Base-by-base conservation (phyloP, 2,797 vertebrate species). In the Intellagama lesueurii region DNA sequence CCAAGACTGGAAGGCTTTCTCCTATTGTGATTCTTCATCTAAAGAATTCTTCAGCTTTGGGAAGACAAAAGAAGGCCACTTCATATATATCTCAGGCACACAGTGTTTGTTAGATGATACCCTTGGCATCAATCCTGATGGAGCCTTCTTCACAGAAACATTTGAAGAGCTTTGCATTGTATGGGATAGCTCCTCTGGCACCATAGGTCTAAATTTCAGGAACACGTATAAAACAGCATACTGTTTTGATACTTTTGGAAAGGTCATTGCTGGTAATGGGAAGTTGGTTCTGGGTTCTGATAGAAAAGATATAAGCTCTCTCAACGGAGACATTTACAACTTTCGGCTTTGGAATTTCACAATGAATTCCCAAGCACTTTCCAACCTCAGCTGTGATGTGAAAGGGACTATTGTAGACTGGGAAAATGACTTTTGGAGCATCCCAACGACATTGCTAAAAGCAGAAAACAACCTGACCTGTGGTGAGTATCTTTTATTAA, bases 391-490 rank as follows among this genome's bases (percentile, higher is more conserved):
- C 95, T 99, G 99, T 2, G 97, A 97, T 90, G 32, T 89, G 35
- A 95, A 95, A 91, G 99, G 99, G 5, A 98, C 98, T 91, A 91
- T 99, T 91, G 91, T 99, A 7, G 99, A 99, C 97, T 99, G 99
- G 99, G 98, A 99, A 95, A 98, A 98, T 95, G 96, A 96, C 91
- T 97, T 97, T 94, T 99, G 99, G 99, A 97, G 91, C 94, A 98
- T 99, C 95, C 98, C 98, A 7, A 87, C 96, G 19, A 92, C 96
- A 14, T 93, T 97, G 84, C 96, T 98, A 89, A 98, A 98, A 95
- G 98, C 98, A 0, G 98, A 99, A 96, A 96, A 95, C 96, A 96
- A 97, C 79, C 97, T 99, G 92, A 99, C 98, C 97, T 99, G 99
- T 96, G 99, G 99, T 99, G 95, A 99, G 99, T 98, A 92, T 0